Conservation (phyloP, 2,888 invertebrate species). For the Leptarthrus brevirostris region DNA sequence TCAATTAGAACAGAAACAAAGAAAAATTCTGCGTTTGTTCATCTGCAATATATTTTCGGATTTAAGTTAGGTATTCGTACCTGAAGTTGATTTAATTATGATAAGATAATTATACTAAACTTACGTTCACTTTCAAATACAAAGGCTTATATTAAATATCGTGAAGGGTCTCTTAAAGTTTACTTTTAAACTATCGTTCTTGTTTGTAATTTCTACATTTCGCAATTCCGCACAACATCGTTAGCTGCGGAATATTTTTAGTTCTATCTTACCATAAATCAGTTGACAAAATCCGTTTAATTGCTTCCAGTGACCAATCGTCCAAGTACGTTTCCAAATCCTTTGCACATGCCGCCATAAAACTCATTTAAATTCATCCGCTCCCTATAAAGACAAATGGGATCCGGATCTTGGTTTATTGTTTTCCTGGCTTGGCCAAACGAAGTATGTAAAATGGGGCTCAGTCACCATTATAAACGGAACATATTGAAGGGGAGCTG, state of each 20-base stretch:
- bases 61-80: no score
- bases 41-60: no score
- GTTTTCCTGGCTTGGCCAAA: conserved; percentile 51
- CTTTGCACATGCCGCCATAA: conserved; percentile 51
- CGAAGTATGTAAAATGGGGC: conserved; percentile 52
- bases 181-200: background rate
- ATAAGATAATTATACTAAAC: no score
- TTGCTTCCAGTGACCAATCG: conserved; percentile 51
- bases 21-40: no score
- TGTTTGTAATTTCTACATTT: background rate
- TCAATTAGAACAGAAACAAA: no score
- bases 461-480: conserved; percentile 34
- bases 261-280: conserved; percentile 51
- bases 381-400: conserved; percentile 53
- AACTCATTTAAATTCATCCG: conserved; percentile 55
- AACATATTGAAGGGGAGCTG: background rate
- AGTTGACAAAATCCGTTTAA: conserved; percentile 52
- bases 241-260: conserved; percentile 23
- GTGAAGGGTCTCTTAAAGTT: no score
- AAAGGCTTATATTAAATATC: no score
- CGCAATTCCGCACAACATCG: background rate
- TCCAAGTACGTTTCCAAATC: conserved; percentile 30
- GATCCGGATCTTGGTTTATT: conserved; percentile 52
- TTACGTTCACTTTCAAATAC: no score
- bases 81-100: no score